A percentile compares a stretch with the other conserved stretches of the same genome.
phyloP scores from a whole-genome alignment of 2,797 vertebrate genomes.

The Amblyraja radiata region DNA sequence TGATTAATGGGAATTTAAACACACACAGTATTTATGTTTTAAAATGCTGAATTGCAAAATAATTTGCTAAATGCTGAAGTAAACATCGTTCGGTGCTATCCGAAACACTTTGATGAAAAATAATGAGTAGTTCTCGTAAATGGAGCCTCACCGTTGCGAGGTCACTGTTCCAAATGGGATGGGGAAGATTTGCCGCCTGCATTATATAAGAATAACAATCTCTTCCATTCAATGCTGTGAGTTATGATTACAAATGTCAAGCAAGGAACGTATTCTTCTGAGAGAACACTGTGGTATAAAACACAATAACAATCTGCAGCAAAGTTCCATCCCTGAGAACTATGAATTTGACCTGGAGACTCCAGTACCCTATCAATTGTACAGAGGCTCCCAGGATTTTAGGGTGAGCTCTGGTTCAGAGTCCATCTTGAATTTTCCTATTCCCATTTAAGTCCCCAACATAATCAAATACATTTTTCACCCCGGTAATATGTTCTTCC shows the following conservation, averaged over 20 bases:
- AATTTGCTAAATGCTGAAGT: not conserved
- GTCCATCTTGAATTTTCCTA: too few species aligned
- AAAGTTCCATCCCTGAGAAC: not conserved
- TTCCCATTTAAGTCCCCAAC: too few species aligned
- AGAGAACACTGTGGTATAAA: not conserved
- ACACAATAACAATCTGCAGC: not conserved
- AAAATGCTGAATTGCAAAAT: not conserved
- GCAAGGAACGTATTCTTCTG: not conserved
- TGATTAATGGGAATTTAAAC: not conserved
- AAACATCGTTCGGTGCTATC: not conserved
- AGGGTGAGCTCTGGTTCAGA: too few species aligned
- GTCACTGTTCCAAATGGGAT: not conserved
- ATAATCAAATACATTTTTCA: too few species aligned
- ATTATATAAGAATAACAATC: not conserved
- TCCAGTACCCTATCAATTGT: too few species aligned
- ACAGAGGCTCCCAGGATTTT: too few species aligned
- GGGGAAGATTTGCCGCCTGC: not conserved
- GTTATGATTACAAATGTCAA: not conserved
- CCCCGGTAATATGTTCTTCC: too few species aligned
- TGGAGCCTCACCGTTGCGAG: not conserved
- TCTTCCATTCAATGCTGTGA: not conserved
- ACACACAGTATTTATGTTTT: not conserved
- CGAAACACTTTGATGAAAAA: not conserved
- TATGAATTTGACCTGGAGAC: too few species aligned
- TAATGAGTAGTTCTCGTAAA: not conserved